Base-by-base conservation (phyloP, 1,140 invertebrate genomes). In the Drosophila arizonae region DNA sequence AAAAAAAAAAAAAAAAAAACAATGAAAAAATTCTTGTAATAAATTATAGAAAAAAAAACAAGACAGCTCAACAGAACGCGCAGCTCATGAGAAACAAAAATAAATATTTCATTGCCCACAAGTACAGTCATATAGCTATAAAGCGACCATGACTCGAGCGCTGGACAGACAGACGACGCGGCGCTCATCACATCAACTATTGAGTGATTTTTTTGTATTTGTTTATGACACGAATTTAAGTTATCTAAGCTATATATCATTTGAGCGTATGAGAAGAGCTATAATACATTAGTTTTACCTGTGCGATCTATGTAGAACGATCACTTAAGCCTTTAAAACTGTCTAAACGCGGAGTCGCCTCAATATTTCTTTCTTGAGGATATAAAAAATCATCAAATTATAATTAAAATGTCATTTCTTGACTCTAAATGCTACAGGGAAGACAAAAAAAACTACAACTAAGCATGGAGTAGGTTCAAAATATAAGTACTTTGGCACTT, bases 61-160 rank as follows among this genome's bases (percentile, higher is more conserved):
- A 36, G 43, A 67, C 60, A 72, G 24, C 13, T 39, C 48, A 60
- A 30, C 28, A 68, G 56, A 68, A 73, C 57, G 56, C 48, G 65
- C 30, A 15, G 17, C 41, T 62, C 24, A 52, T 66, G 65, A 78
- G 71, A 69, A 69, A 68, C 72, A 67, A 63, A 57, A 13, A 69
- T 67, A 57, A 56, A 60, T 60, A 72, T 75, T 69, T 70, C 50
- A 65, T 41, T 56, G 64, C 52, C 46, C 48, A 78, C 11, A 45
- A 55, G n/a, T 55, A 43, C 39, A 11, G 26, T 41, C 60, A 54
- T 13, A 45, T 17, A 39, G 17, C 51, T 5, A 17, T 17, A 46
- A 17, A 17, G 43, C 6, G 43, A 55, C 72, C 64, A 62, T 61
- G 17, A 62, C 28, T 63, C 15, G 39, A 13, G 56, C 46, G 56